Evolutionary conservation across 2,797 vertebrate genomes (phyloP), one percentile per base, ranked within the genome.

Genomic region (Typhlichthys eigenmanni): DNA sequence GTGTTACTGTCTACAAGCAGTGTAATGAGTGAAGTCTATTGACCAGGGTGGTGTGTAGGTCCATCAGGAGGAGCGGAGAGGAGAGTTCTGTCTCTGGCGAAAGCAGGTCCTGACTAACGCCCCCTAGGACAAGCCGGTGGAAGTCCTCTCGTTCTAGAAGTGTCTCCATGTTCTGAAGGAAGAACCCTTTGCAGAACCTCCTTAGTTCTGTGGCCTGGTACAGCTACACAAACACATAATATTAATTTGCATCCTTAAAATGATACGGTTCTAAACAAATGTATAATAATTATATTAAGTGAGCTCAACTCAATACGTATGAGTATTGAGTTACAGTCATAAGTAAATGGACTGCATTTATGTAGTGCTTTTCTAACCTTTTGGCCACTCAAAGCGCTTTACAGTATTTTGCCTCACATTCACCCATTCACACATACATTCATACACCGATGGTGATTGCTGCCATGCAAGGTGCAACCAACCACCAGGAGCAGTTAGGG

Each of bases 121-220:
- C 86, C 47, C 94, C 74, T 4, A 95, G 92, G 74, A 96, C 91
- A 56, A 96, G 92, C 74, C 94, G 93, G 70, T 91, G 93, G 88
- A 96, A 97, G 0, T 93, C 89, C 61, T 94, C 94, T 67, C 89
- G 88, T 52, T 95, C 93, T 66, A 97, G 88, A n/a, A 98, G 91
- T 5, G 71, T 80, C 13, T 87, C 87, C 94, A 98, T 94, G 85
- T 95, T 94, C 81, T 95, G 92, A 55, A 98, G 93, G 88, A 98
- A 97, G 91, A 95, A 98, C 47, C 94, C 95, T 59, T 97, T 93
- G 0, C 95, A 97, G 65, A 95, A 97, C 0, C 89, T 84, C 64
- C 87, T 84, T 48, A 98, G 93, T 5, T 96, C 94, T 0, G 85
- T 80, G 0, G 91, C 95, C 0, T 89, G 92, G 72, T 94, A 92